Base-by-base conservation (phyloP, 2,113 vertebrate species). In the Chloropsis cyanopogon region DNA sequence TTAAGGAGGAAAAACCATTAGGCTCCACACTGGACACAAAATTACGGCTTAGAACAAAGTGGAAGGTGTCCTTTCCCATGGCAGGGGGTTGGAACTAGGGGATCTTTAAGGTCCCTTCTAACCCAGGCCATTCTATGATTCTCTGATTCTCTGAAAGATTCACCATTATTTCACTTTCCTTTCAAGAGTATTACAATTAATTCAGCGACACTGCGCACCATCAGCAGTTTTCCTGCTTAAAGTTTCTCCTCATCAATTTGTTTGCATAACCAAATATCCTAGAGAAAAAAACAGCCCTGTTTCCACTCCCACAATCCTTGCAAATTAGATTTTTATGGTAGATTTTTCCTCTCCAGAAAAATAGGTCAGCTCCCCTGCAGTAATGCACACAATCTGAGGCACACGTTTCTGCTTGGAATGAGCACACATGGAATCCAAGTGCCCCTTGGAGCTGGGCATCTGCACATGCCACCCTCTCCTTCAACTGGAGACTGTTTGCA, bases 261-360 rank as follows among this genome's bases (percentile, higher is more conserved):
- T 93, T 90, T 94, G 59, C 64, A 81, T 77, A 91, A 79, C 44
- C 70, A 85, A 66, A 87, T 29, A 92, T 26, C 71, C 53, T 57
- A 77, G 17, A 87, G 70, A 84, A 85, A 66, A 65, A 92, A 80
- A 6, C 33, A 42, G 24, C 44, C 33, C 29, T 16, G 16, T 82
- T 94, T 93, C n/a, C 49, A 69, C n/a, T 78, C 59, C 50, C 80
- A 46, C 28, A 65, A 79, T 73, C 83, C 61, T 54, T 47, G 26
- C 70, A 89, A 94, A 86, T 93, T 57, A 90, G 83, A 95, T 87
- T 84, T 76, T 92, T 77, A 79, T 35, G 50, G 77, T 37, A 87
- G 35, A 4, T 33, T 91, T 90, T 80, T 76, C 53, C 77, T 89
- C 59, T 83, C 42, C 65, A 87, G 88, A 91, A 94, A 94, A 95